Conservation (phyloP, 2,888 invertebrate species). For the Oasisia sp. region DNA sequence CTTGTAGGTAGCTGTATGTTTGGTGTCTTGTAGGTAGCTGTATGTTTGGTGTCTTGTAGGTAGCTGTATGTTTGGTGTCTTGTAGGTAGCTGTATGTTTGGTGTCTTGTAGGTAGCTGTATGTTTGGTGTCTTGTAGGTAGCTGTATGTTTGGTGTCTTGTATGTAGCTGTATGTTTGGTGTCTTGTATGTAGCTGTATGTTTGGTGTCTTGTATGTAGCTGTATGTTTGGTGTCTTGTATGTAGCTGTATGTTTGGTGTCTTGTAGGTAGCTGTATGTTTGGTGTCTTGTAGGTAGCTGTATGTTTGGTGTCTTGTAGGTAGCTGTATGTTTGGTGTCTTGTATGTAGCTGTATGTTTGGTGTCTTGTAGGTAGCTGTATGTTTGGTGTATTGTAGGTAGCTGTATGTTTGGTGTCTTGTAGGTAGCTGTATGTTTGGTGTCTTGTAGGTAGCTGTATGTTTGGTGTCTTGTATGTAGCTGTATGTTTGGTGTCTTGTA, state of each 20-base stretch:
- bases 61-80: neutral
- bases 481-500: too few species aligned
- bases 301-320: neutral
- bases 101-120: neutral
- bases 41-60: neutral
- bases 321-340: neutral
- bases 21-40: neutral
- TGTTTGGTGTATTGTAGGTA: neutral
- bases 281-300: neutral
- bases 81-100: neutral
- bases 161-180: too few species aligned
- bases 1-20: neutral
- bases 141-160: neutral
- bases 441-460: neutral
- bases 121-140: neutral
- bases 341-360: too few species aligned
- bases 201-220: neutral
- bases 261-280: neutral
- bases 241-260: neutral
- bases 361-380: neutral
- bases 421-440: neutral
- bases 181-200: neutral
- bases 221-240: neutral
- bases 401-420: neutral
- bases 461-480: too few species aligned